Conservation (phyloP, 2,888 invertebrate species). For the Vandiemenella viatica region DNA sequence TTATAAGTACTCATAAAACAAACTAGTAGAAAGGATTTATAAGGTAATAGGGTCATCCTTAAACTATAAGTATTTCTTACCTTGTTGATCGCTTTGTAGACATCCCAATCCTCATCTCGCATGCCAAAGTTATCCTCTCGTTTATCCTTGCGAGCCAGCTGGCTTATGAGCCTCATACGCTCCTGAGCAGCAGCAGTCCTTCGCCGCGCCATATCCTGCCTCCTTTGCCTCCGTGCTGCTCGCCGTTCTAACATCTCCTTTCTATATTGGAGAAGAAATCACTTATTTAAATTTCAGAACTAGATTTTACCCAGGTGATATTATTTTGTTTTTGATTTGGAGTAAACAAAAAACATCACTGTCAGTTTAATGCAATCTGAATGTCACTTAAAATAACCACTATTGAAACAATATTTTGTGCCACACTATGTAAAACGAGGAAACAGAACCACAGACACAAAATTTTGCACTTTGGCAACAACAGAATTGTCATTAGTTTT, state of each 20-base stretch:
- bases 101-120: conserved; percentile 92
- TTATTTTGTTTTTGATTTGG: too few species aligned
- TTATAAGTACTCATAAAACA: too few species aligned
- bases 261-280: conserved; percentile 31
- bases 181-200: conserved; percentile 87
- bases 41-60: too few species aligned
- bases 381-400: too few species aligned
- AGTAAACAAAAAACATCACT: too few species aligned
- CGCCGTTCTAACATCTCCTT: conserved; percentile 59
- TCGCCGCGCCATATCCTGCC: conserved; percentile 75
- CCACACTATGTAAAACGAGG: too few species aligned
- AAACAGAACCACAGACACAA: too few species aligned
- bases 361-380: too few species aligned
- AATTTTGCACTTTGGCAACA: too few species aligned
- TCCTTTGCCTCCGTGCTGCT: conserved; percentile 57
- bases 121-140: conserved; percentile 80
- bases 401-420: too few species aligned
- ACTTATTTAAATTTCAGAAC: background rate
- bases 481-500: too few species aligned
- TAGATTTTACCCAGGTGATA: background rate
- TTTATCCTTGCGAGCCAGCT: conserved; percentile 63
- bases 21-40: too few species aligned
- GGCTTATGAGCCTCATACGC: conserved; percentile 86
- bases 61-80: conserved; percentile 18
- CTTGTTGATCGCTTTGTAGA: conserved; percentile 70